A percentile compares a stretch with the other conserved stretches of the same genome.
phyloP scores from a whole-genome alignment of 2,797 vertebrate genomes.

The Notolepis coatsorum region DNA sequence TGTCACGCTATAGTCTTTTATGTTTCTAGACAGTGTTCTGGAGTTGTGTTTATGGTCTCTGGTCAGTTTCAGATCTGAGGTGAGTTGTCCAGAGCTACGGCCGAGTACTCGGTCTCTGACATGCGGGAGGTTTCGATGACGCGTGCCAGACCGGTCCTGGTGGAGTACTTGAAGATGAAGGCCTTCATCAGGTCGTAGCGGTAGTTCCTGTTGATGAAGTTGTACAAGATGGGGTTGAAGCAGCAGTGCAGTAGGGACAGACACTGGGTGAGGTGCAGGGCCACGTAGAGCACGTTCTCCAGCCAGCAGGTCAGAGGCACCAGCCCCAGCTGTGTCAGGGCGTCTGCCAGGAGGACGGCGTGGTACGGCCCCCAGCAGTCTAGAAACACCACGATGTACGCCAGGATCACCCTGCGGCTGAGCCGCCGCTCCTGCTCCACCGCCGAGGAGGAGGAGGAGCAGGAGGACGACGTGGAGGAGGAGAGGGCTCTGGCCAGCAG shows the following conservation, averaged over 20 bases:
- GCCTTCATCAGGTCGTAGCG: constrained; percentile 98
- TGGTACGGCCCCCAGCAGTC: constrained; percentile 97
- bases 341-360: constrained; percentile 85
- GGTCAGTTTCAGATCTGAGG: constrained; percentile 62
- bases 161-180: constrained; percentile 98
- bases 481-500: constrained; percentile 86
- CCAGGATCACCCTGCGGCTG: constrained; percentile 91
- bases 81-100: constrained; percentile 77
- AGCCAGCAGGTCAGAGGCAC: constrained; percentile 89
- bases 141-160: constrained; percentile 91
- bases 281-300: constrained; percentile 89
- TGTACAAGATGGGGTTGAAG: constrained; percentile 96
- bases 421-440: constrained; percentile 88
- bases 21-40: constrained; percentile 30
- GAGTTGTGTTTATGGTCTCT: constrained; percentile 6
- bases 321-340: constrained; percentile 87
- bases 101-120: constrained; percentile 91
- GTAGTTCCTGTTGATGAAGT: constrained; percentile 95
- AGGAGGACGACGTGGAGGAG: constrained; percentile 69
- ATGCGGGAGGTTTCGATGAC: constrained; percentile 90
- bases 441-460: constrained; percentile 66
- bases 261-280: constrained; percentile 93
- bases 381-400: constrained; percentile 93
- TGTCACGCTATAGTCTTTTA: constrained; percentile 26
- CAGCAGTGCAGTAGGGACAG: constrained; percentile 96